A percentile compares a stretch with the other conserved stretches of the same genome.
phyloP scores from a whole-genome alignment of 1,140 invertebrate species.

The Hydropsyche tenuis region DNA sequence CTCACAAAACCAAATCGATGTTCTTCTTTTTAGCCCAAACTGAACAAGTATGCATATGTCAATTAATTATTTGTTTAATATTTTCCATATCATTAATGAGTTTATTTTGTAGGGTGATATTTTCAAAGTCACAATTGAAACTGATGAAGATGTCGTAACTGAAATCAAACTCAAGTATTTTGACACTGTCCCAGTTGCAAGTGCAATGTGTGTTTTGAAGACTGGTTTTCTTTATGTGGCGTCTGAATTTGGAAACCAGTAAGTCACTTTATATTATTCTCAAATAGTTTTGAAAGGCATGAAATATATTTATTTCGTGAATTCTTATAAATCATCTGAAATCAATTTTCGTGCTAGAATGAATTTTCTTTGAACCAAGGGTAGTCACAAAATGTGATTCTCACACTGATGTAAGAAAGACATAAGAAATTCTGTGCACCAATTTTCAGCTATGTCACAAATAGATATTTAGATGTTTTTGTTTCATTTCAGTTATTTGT shows the following conservation, averaged over 20 bases:
- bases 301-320: background rate
- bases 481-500: constrained; percentile 81
- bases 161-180: constrained; percentile 99
- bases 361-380: constrained; percentile 63
- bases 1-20: constrained; percentile 99
- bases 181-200: constrained; percentile 96
- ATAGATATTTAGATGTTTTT: too few species aligned
- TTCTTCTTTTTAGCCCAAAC: constrained; percentile 96
- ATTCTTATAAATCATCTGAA: background rate
- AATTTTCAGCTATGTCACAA: too few species aligned
- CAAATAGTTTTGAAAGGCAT: background rate
- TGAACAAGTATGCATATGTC: constrained; percentile 65
- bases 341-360: constrained; percentile 55
- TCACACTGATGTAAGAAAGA: constrained; percentile 63
- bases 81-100: constrained; percentile 15
- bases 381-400: constrained; percentile 58
- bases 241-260: constrained; percentile 99
- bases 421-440: constrained; percentile 51
- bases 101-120: constrained; percentile 79
- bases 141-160: constrained; percentile 97
- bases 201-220: constrained; percentile 96
- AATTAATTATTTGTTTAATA: constrained; percentile 24
- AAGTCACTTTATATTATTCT: constrained; percentile 65
- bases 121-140: constrained; percentile 98
- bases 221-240: constrained; percentile 99